Evolutionary conservation across 2,797 vertebrate species (phyloP).

Genomic region (Hybognathus amarus): DNA sequence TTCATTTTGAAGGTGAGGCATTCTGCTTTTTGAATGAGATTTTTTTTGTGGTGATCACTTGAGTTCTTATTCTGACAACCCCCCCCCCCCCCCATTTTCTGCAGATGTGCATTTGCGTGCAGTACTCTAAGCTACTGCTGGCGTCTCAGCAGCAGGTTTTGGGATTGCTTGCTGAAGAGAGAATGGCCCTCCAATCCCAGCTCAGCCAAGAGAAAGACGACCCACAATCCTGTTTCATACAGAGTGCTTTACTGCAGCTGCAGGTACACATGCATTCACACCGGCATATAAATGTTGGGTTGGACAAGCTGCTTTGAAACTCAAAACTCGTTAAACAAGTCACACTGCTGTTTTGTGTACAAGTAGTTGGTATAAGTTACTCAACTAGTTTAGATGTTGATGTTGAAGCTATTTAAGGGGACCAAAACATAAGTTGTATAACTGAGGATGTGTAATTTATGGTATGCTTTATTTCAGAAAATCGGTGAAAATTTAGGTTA

Average conservation of each 20-base stretch:
- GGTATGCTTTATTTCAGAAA: not conserved
- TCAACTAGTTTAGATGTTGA: not conserved
- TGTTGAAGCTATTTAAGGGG: not conserved
- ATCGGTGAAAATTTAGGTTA: not conserved
- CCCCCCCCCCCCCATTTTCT: constrained; percentile 21
- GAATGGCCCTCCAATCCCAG: constrained; percentile 81
- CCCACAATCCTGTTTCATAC: constrained; percentile 85
- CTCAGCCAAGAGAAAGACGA: constrained; percentile 83
- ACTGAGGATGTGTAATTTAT: not conserved
- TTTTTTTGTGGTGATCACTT: constrained; percentile 63
- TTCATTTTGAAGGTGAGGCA: constrained; percentile 86
- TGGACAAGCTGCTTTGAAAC: not conserved
- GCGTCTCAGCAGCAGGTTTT: constrained; percentile 88
- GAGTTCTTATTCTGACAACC: not conserved
- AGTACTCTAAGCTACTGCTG: constrained; percentile 95
- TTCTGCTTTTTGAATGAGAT: not conserved
- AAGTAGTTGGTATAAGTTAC: not conserved
- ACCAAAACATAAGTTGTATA: not conserved
- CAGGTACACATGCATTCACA: constrained; percentile 70
- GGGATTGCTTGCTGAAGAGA: constrained; percentile 87
- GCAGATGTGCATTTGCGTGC: constrained; percentile 86
- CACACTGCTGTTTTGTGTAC: not conserved
- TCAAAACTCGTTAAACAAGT: not conserved
- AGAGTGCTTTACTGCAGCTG: constrained; percentile 85
- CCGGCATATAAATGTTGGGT: not conserved